Percentiles rank a stretch among this genome's conserved stretches.
Evolutionary conservation across 2,797 vertebrate genomes (phyloP).

Genomic region (Benthosema pterotum): DNA sequence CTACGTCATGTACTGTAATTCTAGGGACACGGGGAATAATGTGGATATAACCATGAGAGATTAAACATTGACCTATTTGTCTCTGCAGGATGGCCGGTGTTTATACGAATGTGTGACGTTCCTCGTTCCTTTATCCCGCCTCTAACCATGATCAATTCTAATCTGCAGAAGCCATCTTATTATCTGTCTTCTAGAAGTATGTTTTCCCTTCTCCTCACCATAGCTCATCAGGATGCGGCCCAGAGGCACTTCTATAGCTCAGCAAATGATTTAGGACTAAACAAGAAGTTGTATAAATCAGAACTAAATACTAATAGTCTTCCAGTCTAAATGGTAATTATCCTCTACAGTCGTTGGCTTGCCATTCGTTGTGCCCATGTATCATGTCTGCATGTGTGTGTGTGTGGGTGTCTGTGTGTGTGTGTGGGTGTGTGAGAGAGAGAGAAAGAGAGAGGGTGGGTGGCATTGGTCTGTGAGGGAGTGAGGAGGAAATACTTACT

Average conservation of each 20-base stretch:
- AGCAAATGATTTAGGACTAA: conserved; percentile 10
- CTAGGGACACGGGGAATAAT: no score
- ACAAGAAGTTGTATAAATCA: conserved; percentile 6
- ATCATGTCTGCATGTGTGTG: conserved; percentile 1
- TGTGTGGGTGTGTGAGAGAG: conserved; percentile 8
- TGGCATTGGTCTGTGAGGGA: conserved; percentile 5
- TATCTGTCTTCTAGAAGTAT: not conserved
- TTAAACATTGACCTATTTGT: no score
- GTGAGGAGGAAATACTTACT: not conserved
- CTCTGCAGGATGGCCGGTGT: no score
- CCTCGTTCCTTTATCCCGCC: not conserved
- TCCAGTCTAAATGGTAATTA: conserved; percentile 62
- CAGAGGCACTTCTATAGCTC: not conserved
- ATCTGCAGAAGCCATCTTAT: no score
- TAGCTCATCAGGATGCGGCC: not conserved
- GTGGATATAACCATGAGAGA: no score
- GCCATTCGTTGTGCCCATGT: conserved; percentile 34
- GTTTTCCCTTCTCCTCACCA: not conserved
- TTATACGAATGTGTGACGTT: not conserved
- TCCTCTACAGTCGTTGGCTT: conserved; percentile 48
- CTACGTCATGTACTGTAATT: no score
- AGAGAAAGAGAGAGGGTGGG: not conserved
- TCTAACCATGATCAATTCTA: not conserved
- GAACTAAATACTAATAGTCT: conserved; percentile 32
- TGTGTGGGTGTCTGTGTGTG: conserved; percentile 17